phyloP scores from a whole-genome alignment of 2,888 invertebrate species.

The Penaeus monodon region DNA sequence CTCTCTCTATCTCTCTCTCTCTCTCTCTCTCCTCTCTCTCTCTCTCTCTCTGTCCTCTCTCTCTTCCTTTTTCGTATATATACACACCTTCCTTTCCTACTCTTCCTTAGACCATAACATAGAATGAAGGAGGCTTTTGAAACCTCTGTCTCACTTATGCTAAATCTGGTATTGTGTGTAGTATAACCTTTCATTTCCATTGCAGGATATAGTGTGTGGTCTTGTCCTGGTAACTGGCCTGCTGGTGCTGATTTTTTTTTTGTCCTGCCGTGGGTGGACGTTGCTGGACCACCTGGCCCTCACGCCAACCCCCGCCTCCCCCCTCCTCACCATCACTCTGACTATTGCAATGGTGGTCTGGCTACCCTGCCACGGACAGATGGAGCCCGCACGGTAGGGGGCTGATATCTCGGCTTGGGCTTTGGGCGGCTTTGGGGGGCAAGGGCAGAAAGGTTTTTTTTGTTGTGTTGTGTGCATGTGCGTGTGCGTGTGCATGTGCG shows the following conservation, averaged over 20 bases:
- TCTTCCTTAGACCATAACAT: too few relatives aligned
- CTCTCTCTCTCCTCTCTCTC: too few relatives aligned
- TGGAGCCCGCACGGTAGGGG: conserved; percentile 88
- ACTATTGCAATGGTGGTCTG: conserved; percentile 80
- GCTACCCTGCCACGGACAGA: conserved; percentile 84
- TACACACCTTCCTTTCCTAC: too few relatives aligned
- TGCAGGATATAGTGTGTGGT: conserved; percentile 62
- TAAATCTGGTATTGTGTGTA: too few relatives aligned
- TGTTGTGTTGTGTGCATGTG: too few relatives aligned
- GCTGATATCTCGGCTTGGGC: conserved; percentile 63
- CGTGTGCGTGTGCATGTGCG: too few relatives aligned
- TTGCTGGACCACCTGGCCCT: conserved; percentile 56
- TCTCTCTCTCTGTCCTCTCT: too few relatives aligned
- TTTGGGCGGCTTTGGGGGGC: neutral
- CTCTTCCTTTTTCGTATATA: too few relatives aligned
- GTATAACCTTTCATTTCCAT: neutral
- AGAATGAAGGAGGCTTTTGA: too few relatives aligned
- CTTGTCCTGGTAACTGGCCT: conserved; percentile 49
- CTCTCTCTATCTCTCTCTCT: too few relatives aligned
- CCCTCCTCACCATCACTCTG: conserved; percentile 70
- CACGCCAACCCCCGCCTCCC: conserved; percentile 54
- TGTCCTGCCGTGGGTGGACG: conserved; percentile 55
- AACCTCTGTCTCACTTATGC: too few relatives aligned
- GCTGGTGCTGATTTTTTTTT: conserved; percentile 27
- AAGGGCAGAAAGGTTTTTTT: neutral